A percentile compares a stretch with the other conserved stretches of the same genome.
Conservation (phyloP, 2,113 vertebrate genomes). For the Nicator chloris region DNA sequence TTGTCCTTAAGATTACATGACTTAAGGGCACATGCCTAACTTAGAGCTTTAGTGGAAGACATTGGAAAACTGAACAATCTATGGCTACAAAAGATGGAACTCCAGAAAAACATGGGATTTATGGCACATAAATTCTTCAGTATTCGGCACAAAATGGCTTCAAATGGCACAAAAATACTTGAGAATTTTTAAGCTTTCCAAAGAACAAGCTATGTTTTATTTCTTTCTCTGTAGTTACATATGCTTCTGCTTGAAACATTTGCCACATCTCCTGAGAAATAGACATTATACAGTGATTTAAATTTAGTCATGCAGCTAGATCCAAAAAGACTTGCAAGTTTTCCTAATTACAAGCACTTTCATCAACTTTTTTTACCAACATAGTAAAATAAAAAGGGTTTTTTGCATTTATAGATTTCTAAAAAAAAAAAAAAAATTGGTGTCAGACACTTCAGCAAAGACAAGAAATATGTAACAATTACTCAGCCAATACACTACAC, state of each 20-base stretch:
- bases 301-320: not conserved
- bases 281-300: not conserved
- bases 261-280: not conserved
- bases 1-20: not conserved
- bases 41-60: not conserved
- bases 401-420: not conserved
- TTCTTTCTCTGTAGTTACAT: not conserved
- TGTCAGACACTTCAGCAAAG: not conserved
- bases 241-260: not conserved
- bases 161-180: not conserved
- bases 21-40: not conserved
- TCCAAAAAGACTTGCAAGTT: not conserved
- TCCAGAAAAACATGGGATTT: not conserved
- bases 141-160: not conserved
- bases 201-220: not conserved
- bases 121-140: not conserved
- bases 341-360: not conserved
- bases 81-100: not conserved
- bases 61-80: not conserved
- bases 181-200: not conserved
- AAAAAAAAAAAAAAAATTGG: not conserved
- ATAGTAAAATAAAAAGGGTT: not conserved
- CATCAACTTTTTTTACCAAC: not conserved
- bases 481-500: not conserved
- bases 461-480: not conserved